Evolutionary conservation across 2,113 vertebrate genomes (phyloP).

Genomic region (Vidua macroura): DNA sequence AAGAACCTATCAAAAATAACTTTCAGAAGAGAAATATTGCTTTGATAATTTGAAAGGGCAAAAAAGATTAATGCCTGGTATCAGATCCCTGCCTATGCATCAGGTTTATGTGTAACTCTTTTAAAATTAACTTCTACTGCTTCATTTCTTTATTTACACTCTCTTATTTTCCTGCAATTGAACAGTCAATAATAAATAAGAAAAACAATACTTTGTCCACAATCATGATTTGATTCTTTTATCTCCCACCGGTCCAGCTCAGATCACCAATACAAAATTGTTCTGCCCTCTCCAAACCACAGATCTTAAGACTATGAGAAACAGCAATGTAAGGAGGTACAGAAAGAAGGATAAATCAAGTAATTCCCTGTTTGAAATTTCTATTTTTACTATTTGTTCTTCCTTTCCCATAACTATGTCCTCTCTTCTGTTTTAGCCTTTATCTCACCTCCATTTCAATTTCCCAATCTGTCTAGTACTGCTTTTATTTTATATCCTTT

Average conservation of each 20-base stretch:
- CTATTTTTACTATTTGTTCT: not conserved
- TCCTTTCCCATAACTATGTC: not conserved
- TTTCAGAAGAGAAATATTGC: not conserved
- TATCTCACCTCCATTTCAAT: not conserved
- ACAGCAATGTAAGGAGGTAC: not conserved
- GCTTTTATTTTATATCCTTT: not conserved
- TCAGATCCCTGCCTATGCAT: not conserved
- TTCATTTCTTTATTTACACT: not conserved
- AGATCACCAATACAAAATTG: not conserved
- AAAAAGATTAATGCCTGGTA: not conserved
- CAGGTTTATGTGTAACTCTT: not conserved
- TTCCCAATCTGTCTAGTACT: not conserved
- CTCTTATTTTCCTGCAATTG: not conserved
- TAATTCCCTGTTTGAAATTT: not conserved
- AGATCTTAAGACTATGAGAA: not conserved
- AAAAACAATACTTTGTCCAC: not conserved
- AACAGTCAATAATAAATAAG: not conserved
- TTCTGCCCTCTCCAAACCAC: not conserved
- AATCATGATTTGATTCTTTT: not conserved
- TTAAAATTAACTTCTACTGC: not conserved
- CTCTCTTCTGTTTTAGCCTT: not conserved
- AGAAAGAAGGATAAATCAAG: not conserved
- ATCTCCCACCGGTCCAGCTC: not conserved
- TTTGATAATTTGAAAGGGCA: not conserved
- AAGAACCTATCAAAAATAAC: not conserved